A percentile compares a stretch with the other conserved stretches of the same genome.
Evolutionary conservation across 2,113 vertebrate species (phyloP).

Genomic region (Callocephalon fimbriatum): DNA sequence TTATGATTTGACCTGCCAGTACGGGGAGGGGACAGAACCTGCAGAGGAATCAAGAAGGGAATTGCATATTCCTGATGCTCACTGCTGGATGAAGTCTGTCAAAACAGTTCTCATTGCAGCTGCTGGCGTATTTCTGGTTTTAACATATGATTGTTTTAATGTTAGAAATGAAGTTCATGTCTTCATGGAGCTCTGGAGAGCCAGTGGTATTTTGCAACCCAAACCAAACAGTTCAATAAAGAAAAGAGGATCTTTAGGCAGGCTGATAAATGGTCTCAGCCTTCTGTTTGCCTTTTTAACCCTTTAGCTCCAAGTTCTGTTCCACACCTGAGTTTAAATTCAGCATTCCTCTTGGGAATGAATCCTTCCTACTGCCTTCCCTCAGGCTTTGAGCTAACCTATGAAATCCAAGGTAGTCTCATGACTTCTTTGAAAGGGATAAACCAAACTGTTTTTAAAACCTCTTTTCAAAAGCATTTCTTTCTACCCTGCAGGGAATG

Average conservation of each 20-base stretch:
- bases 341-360: background rate
- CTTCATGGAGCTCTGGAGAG: background rate
- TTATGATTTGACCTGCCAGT: background rate
- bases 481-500: background rate
- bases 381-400: background rate
- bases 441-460: background rate
- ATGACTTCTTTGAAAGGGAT: background rate
- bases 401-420: background rate
- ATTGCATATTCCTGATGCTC: background rate
- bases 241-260: background rate
- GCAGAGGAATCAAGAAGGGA: background rate
- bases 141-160: background rate
- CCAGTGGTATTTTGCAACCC: background rate
- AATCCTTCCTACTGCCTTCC: background rate
- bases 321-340: background rate
- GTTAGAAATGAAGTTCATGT: background rate
- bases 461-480: background rate
- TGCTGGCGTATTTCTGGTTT: background rate
- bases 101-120: background rate
- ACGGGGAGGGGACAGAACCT: too few relatives aligned
- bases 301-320: background rate
- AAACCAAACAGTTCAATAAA: background rate
- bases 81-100: background rate
- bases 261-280: background rate
- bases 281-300: background rate